phyloP scores from a whole-genome alignment of 2,888 invertebrate species.

The Tachina fera region DNA sequence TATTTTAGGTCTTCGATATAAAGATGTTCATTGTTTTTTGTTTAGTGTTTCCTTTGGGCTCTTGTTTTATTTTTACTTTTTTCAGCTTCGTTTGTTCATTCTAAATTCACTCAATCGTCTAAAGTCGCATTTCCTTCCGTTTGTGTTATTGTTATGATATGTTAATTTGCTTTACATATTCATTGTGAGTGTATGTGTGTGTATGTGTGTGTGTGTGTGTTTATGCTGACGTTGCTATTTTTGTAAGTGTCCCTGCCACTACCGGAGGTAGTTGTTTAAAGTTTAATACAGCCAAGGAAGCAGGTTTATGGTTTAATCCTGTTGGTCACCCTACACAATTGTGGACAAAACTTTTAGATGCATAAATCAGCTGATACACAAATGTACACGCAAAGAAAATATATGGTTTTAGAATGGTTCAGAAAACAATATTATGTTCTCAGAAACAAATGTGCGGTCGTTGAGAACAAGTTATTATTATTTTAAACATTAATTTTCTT shows the following conservation, averaged over 20 bases:
- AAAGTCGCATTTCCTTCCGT: slow-evolving; percentile 39
- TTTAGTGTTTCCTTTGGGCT: slow-evolving; percentile 18
- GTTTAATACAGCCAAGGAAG: background rate
- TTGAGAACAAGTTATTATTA: too few species aligned
- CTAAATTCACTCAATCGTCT: slow-evolving; percentile 39
- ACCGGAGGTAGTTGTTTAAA: background rate
- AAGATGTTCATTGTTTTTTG: slow-evolving; percentile 50
- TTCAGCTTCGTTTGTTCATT: slow-evolving; percentile 36
- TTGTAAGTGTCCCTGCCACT: background rate
- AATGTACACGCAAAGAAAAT: too few species aligned
- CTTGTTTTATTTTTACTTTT: slow-evolving; percentile 19
- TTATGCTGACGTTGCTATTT: slow-evolving; percentile 9
- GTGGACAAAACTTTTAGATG: too few species aligned
- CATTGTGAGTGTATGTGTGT: background rate
- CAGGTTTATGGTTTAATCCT: too few species aligned
- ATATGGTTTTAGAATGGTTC: too few species aligned
- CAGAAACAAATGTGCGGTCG: too few species aligned
- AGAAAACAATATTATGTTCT: too few species aligned
- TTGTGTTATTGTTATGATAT: slow-evolving; percentile 61
- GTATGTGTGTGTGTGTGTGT: background rate
- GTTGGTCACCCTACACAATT: too few species aligned
- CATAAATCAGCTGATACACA: too few species aligned
- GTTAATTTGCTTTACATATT: slow-evolving; percentile 56
- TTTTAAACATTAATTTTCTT: too few species aligned
- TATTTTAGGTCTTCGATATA: slow-evolving; percentile 27